phyloP scores from a whole-genome alignment of 2,888 invertebrate species.

The Sinopyrophorus schimmeli region DNA sequence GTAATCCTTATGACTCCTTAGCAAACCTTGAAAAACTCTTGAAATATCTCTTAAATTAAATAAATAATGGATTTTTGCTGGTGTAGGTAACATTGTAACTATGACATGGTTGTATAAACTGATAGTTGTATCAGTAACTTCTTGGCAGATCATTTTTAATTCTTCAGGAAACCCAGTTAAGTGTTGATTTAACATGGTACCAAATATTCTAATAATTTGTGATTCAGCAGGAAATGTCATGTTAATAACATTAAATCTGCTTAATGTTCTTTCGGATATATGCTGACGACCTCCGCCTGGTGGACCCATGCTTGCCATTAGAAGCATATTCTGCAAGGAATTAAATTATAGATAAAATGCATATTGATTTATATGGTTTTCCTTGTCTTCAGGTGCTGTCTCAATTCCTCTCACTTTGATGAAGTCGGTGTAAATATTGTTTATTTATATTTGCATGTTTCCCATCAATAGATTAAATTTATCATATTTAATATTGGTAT shows the following conservation, averaged over 20 bases:
- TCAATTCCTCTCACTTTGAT: too few species aligned
- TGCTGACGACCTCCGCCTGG: slow-evolving; percentile 84
- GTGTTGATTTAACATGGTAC: slow-evolving; percentile 82
- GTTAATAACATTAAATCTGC: slow-evolving; percentile 75
- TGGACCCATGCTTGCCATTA: slow-evolving; percentile 83
- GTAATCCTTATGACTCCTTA: slow-evolving; percentile 76
- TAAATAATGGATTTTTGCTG: slow-evolving; percentile 86
- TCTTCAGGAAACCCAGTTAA: slow-evolving; percentile 77
- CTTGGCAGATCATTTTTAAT: slow-evolving; percentile 70
- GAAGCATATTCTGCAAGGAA: slow-evolving; percentile 73
- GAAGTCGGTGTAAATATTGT: too few species aligned
- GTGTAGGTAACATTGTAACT: slow-evolving; percentile 80
- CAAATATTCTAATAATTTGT: slow-evolving; percentile 79
- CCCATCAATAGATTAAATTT: too few species aligned
- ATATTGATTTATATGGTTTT: too few species aligned
- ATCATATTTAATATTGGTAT: too few species aligned
- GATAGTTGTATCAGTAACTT: slow-evolving; percentile 74
- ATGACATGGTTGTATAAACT: slow-evolving; percentile 75
- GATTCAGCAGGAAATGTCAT: slow-evolving; percentile 82
- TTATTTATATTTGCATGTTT: too few species aligned
- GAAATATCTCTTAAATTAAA: slow-evolving; percentile 90
- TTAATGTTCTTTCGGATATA: slow-evolving; percentile 76
- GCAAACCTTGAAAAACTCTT: slow-evolving; percentile 79
- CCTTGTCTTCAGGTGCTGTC: too few species aligned
- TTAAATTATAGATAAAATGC: too few species aligned